Evolutionary conservation across 1,140 invertebrate species (phyloP).

Genomic region (Maniola jurtina): DNA sequence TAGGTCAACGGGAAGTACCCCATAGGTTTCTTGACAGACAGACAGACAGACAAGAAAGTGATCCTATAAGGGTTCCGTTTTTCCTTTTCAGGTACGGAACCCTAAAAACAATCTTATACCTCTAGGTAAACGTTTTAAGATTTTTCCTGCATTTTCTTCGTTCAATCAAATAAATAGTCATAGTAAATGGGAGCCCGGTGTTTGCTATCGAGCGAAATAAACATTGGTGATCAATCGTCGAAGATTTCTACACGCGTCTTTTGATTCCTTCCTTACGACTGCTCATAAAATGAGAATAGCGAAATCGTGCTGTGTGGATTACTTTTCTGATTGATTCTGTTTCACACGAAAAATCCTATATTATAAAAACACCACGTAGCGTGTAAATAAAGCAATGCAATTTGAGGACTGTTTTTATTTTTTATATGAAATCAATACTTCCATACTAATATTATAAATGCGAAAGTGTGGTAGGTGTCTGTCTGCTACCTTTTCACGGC

Average conservation of each 20-base stretch:
- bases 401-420: no score
- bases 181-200: constrained; percentile 1
- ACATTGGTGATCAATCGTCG: constrained; percentile 41
- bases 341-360: background rate
- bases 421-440: no score
- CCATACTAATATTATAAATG: no score
- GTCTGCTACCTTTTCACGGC: no score
- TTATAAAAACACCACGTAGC: background rate
- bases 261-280: constrained; percentile 40
- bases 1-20: no score
- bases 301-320: constrained; percentile 27
- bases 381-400: no score
- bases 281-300: constrained; percentile 34
- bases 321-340: constrained; percentile 30
- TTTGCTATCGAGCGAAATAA: constrained; percentile 35
- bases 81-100: no score
- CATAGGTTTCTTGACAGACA: no score
- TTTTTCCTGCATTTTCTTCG: background rate
- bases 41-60: no score
- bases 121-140: background rate
- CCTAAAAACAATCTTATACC: no score
- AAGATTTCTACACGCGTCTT: constrained; percentile 35
- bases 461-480: no score
- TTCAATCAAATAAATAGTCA: constrained; percentile 10
- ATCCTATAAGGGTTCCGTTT: no score